phyloP scores from a whole-genome alignment of 37 sponge, comb jelly and placozoan species.

The Tethya wilhelma region DNA sequence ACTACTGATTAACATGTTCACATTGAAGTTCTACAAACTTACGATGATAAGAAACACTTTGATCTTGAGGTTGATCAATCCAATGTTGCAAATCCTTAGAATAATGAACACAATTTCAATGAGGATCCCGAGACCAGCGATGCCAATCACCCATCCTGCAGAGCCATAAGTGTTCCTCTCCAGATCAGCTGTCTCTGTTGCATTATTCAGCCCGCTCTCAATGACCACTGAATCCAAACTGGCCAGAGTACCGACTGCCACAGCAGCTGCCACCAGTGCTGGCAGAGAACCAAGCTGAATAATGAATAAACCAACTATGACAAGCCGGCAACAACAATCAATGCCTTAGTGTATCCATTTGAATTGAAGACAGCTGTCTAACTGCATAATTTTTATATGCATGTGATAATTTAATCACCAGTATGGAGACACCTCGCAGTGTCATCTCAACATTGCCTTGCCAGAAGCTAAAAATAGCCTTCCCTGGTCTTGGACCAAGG shows the following conservation, averaged over 20 bases:
- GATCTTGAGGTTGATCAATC: slow-evolving; percentile 32
- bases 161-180: background rate
- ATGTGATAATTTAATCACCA: background rate
- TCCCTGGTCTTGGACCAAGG: slow-evolving; percentile 48
- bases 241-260: background rate
- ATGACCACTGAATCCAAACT: background rate
- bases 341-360: no score
- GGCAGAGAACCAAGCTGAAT: slow-evolving; percentile 38
- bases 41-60: slow-evolving; percentile 38
- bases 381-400: no score
- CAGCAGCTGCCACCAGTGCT: slow-evolving; percentile 28
- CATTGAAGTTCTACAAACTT: no score
- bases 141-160: slow-evolving; percentile 6
- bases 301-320: no score
- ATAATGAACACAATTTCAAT: slow-evolving; percentile 36
- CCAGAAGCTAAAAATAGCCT: slow-evolving; percentile 34
- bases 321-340: no score
- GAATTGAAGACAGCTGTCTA: no score
- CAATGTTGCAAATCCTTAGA: slow-evolving; percentile 46
- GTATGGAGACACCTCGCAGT: slow-evolving; percentile 15
- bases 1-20: no score
- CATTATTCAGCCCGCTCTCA: no score
- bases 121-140: slow-evolving; percentile 12
- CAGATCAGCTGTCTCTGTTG: background rate
- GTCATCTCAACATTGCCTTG: slow-evolving; percentile 50